Evolutionary conservation across 2,888 invertebrate species (phyloP).

Genomic region (Scaptodrosophila latifasciaeformis): DNA sequence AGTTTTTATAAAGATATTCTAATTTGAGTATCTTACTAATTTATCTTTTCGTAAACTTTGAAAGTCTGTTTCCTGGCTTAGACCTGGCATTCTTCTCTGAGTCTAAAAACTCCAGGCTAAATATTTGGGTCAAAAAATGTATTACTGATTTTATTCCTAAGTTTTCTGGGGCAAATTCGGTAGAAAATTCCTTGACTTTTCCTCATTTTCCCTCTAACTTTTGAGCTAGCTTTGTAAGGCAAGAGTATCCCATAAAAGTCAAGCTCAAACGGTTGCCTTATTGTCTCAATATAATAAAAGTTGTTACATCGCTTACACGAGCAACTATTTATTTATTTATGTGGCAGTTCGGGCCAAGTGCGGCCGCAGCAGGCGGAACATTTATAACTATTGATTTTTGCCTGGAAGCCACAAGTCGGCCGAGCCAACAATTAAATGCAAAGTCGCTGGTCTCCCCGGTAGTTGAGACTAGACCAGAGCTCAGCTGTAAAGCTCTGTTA

Average conservation of each 20-base stretch:
- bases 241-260: constrained; percentile 48
- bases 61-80: too few relatives aligned
- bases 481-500: constrained; percentile 56
- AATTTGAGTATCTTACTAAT: too few relatives aligned
- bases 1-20: too few relatives aligned
- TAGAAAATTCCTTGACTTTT: too few relatives aligned
- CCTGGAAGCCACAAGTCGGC: not conserved
- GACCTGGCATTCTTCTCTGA: too few relatives aligned
- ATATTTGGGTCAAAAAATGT: too few relatives aligned
- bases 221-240: constrained; percentile 9
- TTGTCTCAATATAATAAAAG: constrained; percentile 56
- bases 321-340: constrained; percentile 54
- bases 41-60: too few relatives aligned
- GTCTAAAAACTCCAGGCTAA: too few relatives aligned
- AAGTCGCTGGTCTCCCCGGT: constrained; percentile 35
- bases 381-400: constrained; percentile 34
- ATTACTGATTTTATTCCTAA: too few relatives aligned
- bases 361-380: constrained; percentile 54
- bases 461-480: not conserved
- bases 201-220: too few relatives aligned
- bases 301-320: constrained; percentile 7
- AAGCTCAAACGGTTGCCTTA: constrained; percentile 52
- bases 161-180: too few relatives aligned
- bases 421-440: constrained; percentile 45
- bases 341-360: constrained; percentile 40